A percentile compares a stretch with the other conserved stretches of the same genome.
These are phyloP conservation scores for Drosophila picticornis DNA, from an alignment of 2,888 invertebrate genomes.

Conservation along the genomic window DNA sequence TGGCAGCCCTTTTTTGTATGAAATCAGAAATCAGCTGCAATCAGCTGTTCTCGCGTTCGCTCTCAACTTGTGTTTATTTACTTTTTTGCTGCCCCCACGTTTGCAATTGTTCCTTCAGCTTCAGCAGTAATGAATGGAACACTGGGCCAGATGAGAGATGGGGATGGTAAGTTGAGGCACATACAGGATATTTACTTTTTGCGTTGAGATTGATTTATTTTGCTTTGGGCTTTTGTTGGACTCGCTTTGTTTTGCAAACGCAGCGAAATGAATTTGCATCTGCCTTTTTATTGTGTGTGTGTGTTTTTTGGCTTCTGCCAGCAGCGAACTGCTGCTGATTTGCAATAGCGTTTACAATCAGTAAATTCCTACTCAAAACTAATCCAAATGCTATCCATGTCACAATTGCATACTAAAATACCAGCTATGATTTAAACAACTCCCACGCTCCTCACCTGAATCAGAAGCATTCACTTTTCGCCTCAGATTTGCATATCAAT, in stretches of 20 bases:
- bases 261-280: constrained; percentile 59
- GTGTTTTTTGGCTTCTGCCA: not conserved
- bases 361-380: constrained; percentile 10
- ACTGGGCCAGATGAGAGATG: not conserved
- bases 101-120: constrained; percentile 46
- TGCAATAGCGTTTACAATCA: constrained; percentile 16
- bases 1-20: constrained; percentile 39
- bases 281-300: constrained; percentile 17
- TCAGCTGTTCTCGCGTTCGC: constrained; percentile 78
- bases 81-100: constrained; percentile 43
- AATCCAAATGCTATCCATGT: constrained; percentile 17
- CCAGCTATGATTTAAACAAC: constrained; percentile 1
- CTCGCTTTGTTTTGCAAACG: constrained; percentile 53
- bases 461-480: constrained; percentile 26
- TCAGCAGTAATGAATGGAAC: constrained; percentile 48
- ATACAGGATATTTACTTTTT: constrained; percentile 77
- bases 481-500: constrained; percentile 59
- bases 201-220: constrained; percentile 70
- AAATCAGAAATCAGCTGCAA: constrained; percentile 76
- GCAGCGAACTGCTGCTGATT: constrained; percentile 9
- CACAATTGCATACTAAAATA: constrained; percentile 61
- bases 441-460: constrained; percentile 30
- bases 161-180: not conserved
- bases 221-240: constrained; percentile 49
- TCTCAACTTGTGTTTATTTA: constrained; percentile 69